Evolutionary conservation across 2,113 vertebrate species (phyloP).

Genomic region (Apistogramma diplotaenia): DNA sequence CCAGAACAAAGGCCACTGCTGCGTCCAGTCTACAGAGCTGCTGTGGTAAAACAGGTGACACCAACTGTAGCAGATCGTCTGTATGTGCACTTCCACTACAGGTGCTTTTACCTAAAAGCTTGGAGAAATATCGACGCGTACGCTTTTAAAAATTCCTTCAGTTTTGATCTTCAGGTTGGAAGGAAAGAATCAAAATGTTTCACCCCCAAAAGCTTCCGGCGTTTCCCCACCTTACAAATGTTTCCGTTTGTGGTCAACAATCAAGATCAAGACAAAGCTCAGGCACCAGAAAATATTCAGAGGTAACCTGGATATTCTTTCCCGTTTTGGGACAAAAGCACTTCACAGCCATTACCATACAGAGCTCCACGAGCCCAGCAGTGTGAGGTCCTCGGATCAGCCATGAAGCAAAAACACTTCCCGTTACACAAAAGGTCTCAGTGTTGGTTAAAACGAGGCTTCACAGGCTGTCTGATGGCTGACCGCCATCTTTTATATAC

Average conservation of each 20-base stretch:
- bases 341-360: no score
- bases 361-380: no score
- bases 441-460: no score
- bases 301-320: background rate
- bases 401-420: no score
- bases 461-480: no score
- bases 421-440: no score
- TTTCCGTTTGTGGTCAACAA: background rate
- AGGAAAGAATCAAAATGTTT: background rate
- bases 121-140: background rate
- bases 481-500: no score
- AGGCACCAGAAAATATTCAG: background rate
- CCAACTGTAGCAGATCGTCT: background rate
- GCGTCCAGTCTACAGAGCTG: background rate
- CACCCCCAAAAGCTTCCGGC: background rate
- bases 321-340: background rate
- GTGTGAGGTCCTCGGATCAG: no score
- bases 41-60: background rate
- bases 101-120: background rate
- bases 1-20: constrained; percentile 12
- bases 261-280: no score
- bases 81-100: background rate
- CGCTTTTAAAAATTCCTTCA: no score
- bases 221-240: background rate
- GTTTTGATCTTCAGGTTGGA: background rate